A percentile compares a stretch with the other conserved stretches of the same genome.
Evolutionary conservation across 2,888 invertebrate genomes (phyloP).

Genomic region (Clusia tigrina): DNA sequence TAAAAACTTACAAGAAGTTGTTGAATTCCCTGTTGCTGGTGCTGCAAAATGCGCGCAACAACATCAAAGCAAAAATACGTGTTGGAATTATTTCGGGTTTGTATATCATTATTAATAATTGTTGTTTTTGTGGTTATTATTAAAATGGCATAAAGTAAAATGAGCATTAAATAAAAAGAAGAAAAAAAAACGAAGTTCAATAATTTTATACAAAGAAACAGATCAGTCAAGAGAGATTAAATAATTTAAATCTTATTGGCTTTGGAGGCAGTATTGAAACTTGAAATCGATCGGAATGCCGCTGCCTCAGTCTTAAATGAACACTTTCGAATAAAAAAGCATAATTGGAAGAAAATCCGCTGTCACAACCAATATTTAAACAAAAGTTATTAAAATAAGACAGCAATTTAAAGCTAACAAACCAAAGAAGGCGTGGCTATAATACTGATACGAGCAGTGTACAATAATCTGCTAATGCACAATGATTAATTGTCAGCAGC

Average conservation of each 20-base stretch:
- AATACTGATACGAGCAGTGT: too few relatives aligned
- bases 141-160: slow-evolving; percentile 20
- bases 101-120: slow-evolving; percentile 10
- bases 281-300: too few relatives aligned
- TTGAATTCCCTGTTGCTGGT: slow-evolving; percentile 91
- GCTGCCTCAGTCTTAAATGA: slow-evolving; percentile 11
- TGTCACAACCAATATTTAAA: slow-evolving; percentile 36
- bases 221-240: too few relatives aligned
- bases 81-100: slow-evolving; percentile 18
- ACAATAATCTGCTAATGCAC: too few relatives aligned
- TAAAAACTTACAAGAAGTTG: slow-evolving; percentile 85
- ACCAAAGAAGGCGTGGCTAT: too few relatives aligned
- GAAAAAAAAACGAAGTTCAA: slow-evolving; percentile 23
- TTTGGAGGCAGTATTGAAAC: too few relatives aligned
- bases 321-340: slow-evolving; percentile 30
- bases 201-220: too few relatives aligned
- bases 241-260: too few relatives aligned
- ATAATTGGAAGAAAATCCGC: slow-evolving; percentile 33
- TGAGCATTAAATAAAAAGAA: slow-evolving; percentile 7
- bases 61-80: slow-evolving; percentile 35
- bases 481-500: too few relatives aligned
- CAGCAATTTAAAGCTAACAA: too few relatives aligned
- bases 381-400: slow-evolving; percentile 19
- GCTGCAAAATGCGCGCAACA: slow-evolving; percentile 70
- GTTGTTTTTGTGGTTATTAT: slow-evolving; percentile 24